Evolutionary conservation across 2,797 vertebrate genomes (phyloP), one percentile per base, ranked within the genome.

Genomic region (Microctenopoma stevenorrisi): DNA sequence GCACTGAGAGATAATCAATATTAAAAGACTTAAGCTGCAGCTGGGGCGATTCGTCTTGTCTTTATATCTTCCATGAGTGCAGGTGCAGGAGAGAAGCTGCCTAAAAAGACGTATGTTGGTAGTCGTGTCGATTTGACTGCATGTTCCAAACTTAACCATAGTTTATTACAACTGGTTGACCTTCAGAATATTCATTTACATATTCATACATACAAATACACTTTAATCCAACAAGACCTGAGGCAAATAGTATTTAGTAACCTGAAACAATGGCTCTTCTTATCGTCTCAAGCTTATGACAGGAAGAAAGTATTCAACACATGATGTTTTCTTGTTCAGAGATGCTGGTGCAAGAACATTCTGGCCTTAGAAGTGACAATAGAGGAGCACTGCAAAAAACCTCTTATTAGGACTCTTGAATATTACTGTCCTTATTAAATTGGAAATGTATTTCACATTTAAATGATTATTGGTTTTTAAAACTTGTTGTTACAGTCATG

Each of bases 281-380:
- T 2, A 54, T 40, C 42, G 13, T 67, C 44, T 52, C 4, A 28
- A 44, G 46, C 37, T 50, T 38, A 48, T 18, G 18, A 18, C 18
- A 18, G 18, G 18, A 18, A 18, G 18, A 18, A 53, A 42, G 4
- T 22, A 35, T 15, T 30, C 71, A 46, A 43, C 38, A 71, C 15
- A 68, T 76, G 59, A 59, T 68, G 56, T 18, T 18, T 18, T 18
- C 18, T 18, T 18, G 18, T 18, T 18, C 18, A 71, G 64, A 75
- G 25, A 5, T 1, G 2, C 8, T 49, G 51, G 15, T 38, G 18
- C 15, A 35, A 68, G 68, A 74, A 74, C 59, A 66, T 62, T 72
- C 51, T 65, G 78, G 18, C 7, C 44, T 51, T 30, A 66, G 53
- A 52, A 57, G 52, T 43, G 16, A 72, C 4, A 64, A 69, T 25